These are phyloP conservation scores for Phalacrocorax pelagicus DNA, from an alignment of 2,113 vertebrate species.

Conservation along the genomic window DNA sequence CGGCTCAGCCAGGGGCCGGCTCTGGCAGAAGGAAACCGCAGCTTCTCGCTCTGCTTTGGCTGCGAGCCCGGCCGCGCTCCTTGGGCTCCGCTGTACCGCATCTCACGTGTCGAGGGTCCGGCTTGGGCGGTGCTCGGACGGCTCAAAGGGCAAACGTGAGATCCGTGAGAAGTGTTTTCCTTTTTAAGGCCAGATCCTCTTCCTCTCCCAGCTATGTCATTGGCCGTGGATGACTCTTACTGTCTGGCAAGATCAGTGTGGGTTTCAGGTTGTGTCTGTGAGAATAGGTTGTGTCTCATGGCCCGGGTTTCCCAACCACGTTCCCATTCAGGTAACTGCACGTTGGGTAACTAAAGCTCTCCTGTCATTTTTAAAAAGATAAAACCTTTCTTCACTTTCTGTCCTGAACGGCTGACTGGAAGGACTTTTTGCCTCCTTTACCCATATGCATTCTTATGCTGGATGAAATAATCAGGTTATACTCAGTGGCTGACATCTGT, in stretches of 20 bases:
- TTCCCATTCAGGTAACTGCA: neutral
- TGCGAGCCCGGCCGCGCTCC: no score
- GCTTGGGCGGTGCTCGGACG: neutral
- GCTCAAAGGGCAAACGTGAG: neutral
- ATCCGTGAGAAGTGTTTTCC: fast-evolving
- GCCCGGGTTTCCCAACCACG: fast-evolving
- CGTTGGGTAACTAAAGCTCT: neutral
- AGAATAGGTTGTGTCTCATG: neutral
- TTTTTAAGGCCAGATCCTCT: neutral
- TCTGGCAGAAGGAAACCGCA: neutral
- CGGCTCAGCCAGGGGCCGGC: neutral
- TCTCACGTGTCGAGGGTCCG: neutral
- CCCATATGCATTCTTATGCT: neutral
- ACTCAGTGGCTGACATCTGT: neutral
- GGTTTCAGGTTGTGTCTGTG: neutral
- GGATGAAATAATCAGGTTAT: neutral
- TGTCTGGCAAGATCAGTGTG: neutral
- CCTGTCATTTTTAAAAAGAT: fast-evolving
- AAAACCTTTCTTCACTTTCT: neutral
- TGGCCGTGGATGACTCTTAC: neutral
- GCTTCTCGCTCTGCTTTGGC: neutral
- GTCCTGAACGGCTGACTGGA: neutral
- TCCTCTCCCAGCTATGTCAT: neutral
- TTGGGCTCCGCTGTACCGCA: neutral
- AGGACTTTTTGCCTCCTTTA: neutral